Evolutionary conservation across 2,888 invertebrate genomes (phyloP).

Genomic region (Cerceris ruficornis): DNA sequence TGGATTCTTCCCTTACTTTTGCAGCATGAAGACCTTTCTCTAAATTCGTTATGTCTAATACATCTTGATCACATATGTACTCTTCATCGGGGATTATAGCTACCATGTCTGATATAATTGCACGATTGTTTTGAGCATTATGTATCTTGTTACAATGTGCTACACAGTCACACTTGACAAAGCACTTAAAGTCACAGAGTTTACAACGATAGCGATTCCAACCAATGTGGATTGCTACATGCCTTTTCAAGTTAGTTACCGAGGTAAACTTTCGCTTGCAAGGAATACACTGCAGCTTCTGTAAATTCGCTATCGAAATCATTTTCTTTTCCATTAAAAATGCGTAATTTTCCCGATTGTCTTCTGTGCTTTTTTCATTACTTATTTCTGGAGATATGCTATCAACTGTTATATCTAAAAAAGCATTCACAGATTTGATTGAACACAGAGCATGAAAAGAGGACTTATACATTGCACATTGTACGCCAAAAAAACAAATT

Average conservation of each 20-base stretch:
- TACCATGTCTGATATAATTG: conserved; percentile 63
- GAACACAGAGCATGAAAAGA: too few relatives aligned
- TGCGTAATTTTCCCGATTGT: conserved; percentile 11
- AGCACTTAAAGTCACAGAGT: conserved; percentile 88
- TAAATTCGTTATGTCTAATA: conserved; percentile 24
- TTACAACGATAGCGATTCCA: conserved; percentile 90
- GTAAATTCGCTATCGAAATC: conserved; percentile 59
- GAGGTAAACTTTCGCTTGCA: conserved; percentile 83
- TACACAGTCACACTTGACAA: conserved; percentile 85
- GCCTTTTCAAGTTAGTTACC: conserved; percentile 83
- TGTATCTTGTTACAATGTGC: conserved; percentile 87
- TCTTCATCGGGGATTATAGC: conserved; percentile 57
- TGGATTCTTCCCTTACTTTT: neutral
- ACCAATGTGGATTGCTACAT: conserved; percentile 87
- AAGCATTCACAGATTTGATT: too few relatives aligned
- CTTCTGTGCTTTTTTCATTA: neutral
- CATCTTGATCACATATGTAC: conserved; percentile 28
- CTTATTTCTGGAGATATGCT: neutral
- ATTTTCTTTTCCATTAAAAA: conserved; percentile 60
- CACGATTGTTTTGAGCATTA: conserved; percentile 82
- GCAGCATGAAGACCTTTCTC: neutral
- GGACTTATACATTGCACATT: too few relatives aligned
- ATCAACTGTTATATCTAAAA: too few relatives aligned
- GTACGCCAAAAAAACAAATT: too few relatives aligned
- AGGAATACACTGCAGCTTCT: conserved; percentile 82